These are phyloP conservation scores for Trachythela sp. DNA, from an alignment of 64 coral and sea anemone species.

Conservation along the genomic window DNA sequence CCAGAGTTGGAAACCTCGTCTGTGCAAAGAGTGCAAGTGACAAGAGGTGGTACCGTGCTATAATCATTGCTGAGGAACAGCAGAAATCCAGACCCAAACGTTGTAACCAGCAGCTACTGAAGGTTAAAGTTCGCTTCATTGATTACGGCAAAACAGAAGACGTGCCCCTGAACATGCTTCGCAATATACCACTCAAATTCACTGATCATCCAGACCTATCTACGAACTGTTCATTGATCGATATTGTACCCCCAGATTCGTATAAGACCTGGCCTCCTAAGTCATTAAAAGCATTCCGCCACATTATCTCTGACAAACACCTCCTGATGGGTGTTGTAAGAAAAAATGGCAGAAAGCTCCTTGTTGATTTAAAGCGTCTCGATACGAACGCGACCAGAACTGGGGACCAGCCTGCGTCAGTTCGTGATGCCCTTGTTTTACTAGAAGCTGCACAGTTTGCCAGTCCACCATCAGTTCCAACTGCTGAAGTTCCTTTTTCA, in stretches of 20 bases:
- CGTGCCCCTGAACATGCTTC: constrained; percentile 61
- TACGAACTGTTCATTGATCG: constrained; percentile 70
- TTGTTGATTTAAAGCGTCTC: constrained; percentile 72
- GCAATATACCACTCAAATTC: constrained; percentile 63
- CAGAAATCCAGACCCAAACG: constrained; percentile 36
- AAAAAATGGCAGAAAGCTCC: constrained; percentile 47
- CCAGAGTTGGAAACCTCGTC: not conserved
- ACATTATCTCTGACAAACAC: constrained; percentile 75
- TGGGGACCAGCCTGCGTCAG: constrained; percentile 89
- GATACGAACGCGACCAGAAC: constrained; percentile 76
- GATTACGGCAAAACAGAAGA: constrained; percentile 88
- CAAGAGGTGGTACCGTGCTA: constrained; percentile 83
- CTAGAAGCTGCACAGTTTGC: constrained; percentile 82
- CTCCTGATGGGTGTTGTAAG: constrained; percentile 58
- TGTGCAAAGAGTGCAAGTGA: constrained; percentile 72
- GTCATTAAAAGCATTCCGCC: constrained; percentile 90
- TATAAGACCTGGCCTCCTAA: constrained; percentile 71
- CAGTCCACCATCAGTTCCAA: constrained; percentile 60
- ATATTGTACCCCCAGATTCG: constrained; percentile 87
- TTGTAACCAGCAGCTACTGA: constrained; percentile 51
- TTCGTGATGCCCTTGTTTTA: constrained; percentile 88
- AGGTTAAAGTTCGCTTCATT: constrained; percentile 71
- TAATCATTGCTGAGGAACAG: constrained; percentile 52
- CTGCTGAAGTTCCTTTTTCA: constrained; percentile 58
- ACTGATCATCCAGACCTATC: constrained; percentile 66